These are phyloP conservation scores for Echeneis naucrates DNA, from an alignment of 2,797 vertebrate species.

Conservation along the genomic window DNA sequence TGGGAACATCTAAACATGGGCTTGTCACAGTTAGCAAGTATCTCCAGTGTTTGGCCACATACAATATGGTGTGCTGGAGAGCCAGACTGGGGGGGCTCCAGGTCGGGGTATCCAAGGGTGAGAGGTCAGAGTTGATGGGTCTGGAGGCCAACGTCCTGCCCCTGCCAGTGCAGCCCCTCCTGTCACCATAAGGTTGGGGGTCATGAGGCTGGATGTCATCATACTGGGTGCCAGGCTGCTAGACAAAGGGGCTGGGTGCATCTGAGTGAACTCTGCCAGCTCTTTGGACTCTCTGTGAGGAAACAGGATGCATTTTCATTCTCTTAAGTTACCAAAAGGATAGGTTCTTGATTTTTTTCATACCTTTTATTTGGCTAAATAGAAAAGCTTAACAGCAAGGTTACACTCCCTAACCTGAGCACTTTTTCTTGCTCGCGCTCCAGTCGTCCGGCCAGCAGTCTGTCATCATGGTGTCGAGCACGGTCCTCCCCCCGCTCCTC, in stretches of 20 bases:
- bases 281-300: constrained; percentile 93
- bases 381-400: background rate
- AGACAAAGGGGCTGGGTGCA: constrained; percentile 88
- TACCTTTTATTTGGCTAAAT: no score
- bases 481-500: constrained; percentile 91
- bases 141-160: constrained; percentile 91
- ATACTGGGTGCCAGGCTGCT: constrained; percentile 88
- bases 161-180: constrained; percentile 89
- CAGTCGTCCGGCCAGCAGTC: constrained; percentile 89
- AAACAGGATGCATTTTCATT: constrained; percentile 2
- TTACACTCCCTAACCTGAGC: constrained; percentile 87
- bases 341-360: background rate
- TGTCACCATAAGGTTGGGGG: constrained; percentile 90
- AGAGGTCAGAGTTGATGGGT: constrained; percentile 91
- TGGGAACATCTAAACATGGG: constrained; percentile 3
- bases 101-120: constrained; percentile 94
- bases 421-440: constrained; percentile 96
- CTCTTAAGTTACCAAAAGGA: background rate
- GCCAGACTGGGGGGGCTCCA: constrained; percentile 93
- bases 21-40: background rate
- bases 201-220: constrained; percentile 83
- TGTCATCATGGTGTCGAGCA: constrained; percentile 88
- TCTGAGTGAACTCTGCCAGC: constrained; percentile 91
- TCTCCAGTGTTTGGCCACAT: constrained; percentile 50
- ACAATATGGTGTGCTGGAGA: constrained; percentile 94